Conservation (phyloP, 2,113 vertebrate species). For the Nyctereutes procyonoides region DNA sequence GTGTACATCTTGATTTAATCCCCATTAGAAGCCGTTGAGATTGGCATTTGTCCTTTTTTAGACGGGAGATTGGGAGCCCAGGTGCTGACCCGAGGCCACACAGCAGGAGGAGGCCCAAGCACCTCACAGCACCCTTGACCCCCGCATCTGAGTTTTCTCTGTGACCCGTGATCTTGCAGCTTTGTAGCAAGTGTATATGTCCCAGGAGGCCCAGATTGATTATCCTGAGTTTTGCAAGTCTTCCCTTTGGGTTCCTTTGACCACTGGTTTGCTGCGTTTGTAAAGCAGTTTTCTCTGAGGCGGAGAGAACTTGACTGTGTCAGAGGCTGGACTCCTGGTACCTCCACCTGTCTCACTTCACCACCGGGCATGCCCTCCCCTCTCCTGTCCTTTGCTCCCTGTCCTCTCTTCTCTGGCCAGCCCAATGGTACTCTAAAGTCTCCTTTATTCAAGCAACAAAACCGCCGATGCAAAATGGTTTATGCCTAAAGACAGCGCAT, state of each 20-base stretch:
- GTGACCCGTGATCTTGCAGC: fast-evolving
- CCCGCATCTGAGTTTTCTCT: fast-evolving
- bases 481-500: neutral
- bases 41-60: neutral
- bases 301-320: neutral
- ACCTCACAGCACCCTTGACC: neutral
- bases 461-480: neutral
- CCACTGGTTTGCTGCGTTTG: neutral
- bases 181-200: neutral
- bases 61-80: neutral
- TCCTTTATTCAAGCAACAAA: slow-evolving; percentile 7
- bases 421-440: neutral
- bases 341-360: neutral
- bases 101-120: fast-evolving
- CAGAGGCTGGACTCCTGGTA: neutral
- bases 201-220: neutral
- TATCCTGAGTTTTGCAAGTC: neutral
- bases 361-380: too few relatives aligned
- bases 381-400: neutral
- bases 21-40: neutral
- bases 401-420: neutral
- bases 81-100: neutral
- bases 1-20: neutral
- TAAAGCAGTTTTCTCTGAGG: neutral
- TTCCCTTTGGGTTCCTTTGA: neutral